phyloP scores from a whole-genome alignment of 2,888 invertebrate genomes.

The Thymelicus lineola region DNA sequence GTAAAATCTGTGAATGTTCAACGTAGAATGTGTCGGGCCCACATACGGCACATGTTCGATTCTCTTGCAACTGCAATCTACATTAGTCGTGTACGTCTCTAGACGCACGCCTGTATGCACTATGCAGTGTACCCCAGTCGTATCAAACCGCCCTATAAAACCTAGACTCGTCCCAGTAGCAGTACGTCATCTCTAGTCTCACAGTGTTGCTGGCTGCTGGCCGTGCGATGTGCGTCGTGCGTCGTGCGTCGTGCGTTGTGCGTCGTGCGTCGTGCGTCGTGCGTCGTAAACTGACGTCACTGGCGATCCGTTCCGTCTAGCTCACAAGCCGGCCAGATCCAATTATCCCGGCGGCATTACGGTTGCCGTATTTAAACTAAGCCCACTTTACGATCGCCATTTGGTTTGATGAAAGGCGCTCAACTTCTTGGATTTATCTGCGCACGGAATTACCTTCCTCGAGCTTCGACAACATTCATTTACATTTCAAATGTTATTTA shows the following conservation, averaged over 20 bases:
- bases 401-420: slow-evolving; percentile 33
- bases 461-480: background rate
- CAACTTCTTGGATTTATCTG: slow-evolving; percentile 27
- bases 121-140: background rate
- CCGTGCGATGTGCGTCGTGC: background rate
- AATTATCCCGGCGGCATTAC: slow-evolving; percentile 33
- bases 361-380: slow-evolving; percentile 35
- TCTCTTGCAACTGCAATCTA: background rate
- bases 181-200: too few relatives aligned
- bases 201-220: too few relatives aligned
- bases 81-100: background rate
- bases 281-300: slow-evolving; percentile 14
- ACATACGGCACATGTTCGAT: too few relatives aligned
- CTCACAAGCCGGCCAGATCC: slow-evolving; percentile 26
- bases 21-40: too few relatives aligned
- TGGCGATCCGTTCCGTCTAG: background rate
- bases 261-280: slow-evolving; percentile 10
- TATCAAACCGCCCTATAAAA: too few relatives aligned
- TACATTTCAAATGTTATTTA: too few relatives aligned
- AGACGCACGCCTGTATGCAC: too few relatives aligned
- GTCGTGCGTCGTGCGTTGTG: slow-evolving; percentile 18
- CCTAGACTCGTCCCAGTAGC: too few relatives aligned
- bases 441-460: slow-evolving; percentile 5
- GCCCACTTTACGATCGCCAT: slow-evolving; percentile 33
- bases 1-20: too few relatives aligned